Evolutionary conservation across 1,140 invertebrate genomes (phyloP).

Genomic region (Cardiocondyla obscurior): DNA sequence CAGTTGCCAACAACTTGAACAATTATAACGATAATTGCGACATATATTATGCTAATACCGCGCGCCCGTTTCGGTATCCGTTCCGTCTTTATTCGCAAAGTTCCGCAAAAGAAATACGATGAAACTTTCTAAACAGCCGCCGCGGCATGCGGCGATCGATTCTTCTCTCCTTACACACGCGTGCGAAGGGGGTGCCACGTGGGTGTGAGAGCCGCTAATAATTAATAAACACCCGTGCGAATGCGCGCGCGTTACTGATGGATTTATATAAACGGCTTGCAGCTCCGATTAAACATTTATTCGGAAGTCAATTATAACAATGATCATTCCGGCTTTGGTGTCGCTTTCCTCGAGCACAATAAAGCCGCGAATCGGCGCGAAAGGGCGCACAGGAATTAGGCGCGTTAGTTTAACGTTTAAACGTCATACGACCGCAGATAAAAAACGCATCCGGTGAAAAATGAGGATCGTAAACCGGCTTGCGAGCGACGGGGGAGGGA

Average conservation of each 20-base stretch:
- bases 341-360: background rate
- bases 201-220: conserved; percentile 4
- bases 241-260: background rate
- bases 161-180: background rate
- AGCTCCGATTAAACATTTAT: conserved; percentile 13
- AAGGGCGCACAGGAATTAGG: background rate
- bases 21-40: conserved; percentile 82
- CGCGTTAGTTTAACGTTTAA: conserved; percentile 38
- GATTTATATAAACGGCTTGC: conserved; percentile 1
- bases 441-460: conserved; percentile 67
- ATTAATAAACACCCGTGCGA: conserved; percentile 30
- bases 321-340: background rate
- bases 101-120: conserved; percentile 65
- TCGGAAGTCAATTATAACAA: background rate
- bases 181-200: background rate
- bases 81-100: conserved; percentile 75
- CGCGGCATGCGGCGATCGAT: conserved; percentile 28
- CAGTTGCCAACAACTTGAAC: conserved; percentile 81
- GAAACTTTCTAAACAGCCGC: conserved; percentile 1
- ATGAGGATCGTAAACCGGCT: conserved; percentile 64
- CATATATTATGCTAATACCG: conserved; percentile 82
- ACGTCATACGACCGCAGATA: conserved; percentile 43
- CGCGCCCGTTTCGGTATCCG: conserved; percentile 66
- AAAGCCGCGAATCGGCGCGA: background rate
- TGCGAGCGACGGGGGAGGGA: no score